Conservation (phyloP, 2,888 invertebrate species). For the Theretra japonica region DNA sequence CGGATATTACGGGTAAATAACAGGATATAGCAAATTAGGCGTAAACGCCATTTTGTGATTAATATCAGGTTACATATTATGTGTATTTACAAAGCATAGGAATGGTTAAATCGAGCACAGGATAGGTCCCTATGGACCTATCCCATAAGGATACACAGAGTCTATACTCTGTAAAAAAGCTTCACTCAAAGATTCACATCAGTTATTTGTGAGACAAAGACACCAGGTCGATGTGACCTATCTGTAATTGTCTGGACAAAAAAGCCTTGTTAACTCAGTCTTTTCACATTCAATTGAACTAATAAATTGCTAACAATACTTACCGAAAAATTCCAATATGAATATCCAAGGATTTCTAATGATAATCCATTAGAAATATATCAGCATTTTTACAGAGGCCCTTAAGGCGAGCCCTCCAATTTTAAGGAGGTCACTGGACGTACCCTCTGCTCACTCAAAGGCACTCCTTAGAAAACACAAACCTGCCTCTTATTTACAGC, state of each 20-base stretch:
- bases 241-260: no score
- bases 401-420: constrained; percentile 18
- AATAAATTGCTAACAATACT: not conserved
- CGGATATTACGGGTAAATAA: constrained; percentile 21
- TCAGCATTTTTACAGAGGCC: constrained; percentile 7
- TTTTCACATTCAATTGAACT: not conserved
- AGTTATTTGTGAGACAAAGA: no score
- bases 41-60: not conserved
- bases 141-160: no score
- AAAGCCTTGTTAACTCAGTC: no score
- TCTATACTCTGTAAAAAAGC: no score
- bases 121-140: no score
- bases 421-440: constrained; percentile 22
- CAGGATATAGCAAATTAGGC: not conserved
- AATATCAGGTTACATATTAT: not conserved
- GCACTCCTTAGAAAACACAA: constrained; percentile 1
- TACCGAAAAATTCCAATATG: not conserved
- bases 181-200: no score
- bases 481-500: constrained; percentile 12
- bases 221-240: no score
- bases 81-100: no score
- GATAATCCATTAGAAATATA: constrained; percentile 18
- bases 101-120: no score
- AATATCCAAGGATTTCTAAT: not conserved
- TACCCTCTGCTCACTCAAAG: constrained; percentile 6